Evolutionary conservation across 2,888 invertebrate genomes (phyloP).

Genomic region (Drepanosiphum platanoidis): DNA sequence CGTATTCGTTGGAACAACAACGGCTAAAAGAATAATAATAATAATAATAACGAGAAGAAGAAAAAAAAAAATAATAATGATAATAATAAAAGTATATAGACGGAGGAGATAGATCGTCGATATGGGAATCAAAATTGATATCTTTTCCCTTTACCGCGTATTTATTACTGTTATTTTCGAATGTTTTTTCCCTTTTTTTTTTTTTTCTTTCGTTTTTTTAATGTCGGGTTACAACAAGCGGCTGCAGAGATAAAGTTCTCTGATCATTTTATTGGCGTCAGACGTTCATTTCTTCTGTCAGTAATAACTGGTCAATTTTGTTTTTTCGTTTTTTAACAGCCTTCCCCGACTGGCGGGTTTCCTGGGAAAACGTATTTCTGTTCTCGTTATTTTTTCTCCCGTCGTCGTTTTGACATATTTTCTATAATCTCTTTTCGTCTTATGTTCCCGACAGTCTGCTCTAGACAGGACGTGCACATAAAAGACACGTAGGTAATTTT

Average conservation of each 20-base stretch:
- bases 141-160: constrained; percentile 51
- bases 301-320: constrained; percentile 56
- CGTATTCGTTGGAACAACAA: neutral
- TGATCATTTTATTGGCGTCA: constrained; percentile 62
- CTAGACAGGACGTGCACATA: too few relatives aligned
- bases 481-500: too few relatives aligned
- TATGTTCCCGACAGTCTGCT: constrained; percentile 7
- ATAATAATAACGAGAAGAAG: too few relatives aligned
- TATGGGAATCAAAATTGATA: constrained; percentile 61
- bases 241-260: constrained; percentile 58
- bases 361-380: constrained; percentile 46
- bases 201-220: constrained; percentile 44
- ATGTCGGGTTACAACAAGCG: constrained; percentile 59
- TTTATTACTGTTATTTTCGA: constrained; percentile 62
- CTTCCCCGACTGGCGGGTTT: constrained; percentile 32
- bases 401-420: constrained; percentile 34
- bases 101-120: constrained; percentile 60
- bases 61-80: constrained; percentile 38
- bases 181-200: constrained; percentile 44
- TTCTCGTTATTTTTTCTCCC: constrained; percentile 11
- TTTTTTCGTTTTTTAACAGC: constrained; percentile 34
- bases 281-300: constrained; percentile 33
- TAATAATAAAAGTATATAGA: constrained; percentile 11
- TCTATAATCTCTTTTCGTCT: neutral
- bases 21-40: neutral